Percentiles rank a stretch among this genome's conserved stretches.
phyloP scores from a whole-genome alignment of 2,888 invertebrate genomes.

The Drosophila anomelani region DNA sequence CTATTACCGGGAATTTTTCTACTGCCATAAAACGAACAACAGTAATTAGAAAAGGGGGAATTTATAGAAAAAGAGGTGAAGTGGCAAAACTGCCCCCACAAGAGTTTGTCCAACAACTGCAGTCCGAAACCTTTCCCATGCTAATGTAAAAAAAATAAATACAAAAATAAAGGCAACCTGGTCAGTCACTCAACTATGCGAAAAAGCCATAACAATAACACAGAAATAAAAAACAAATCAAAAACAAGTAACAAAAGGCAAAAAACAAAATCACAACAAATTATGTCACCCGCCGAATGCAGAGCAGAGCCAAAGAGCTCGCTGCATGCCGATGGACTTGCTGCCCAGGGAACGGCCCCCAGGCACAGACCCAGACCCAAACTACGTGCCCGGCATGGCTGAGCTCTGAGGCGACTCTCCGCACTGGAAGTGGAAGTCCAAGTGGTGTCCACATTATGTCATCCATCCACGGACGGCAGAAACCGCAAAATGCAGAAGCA shows the following conservation, averaged over 20 bases:
- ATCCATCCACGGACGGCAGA: slow-evolving; percentile 12
- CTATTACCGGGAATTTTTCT: background rate
- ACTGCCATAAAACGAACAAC: background rate
- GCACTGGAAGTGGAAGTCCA: slow-evolving; percentile 14
- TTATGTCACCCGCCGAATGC: slow-evolving; percentile 35
- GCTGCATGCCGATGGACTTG: slow-evolving; percentile 49
- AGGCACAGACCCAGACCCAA: slow-evolving; percentile 58
- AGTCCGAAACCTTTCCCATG: slow-evolving; percentile 14
- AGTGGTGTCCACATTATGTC: slow-evolving; percentile 38
- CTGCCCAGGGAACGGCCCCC: slow-evolving; percentile 16
- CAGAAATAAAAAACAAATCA: slow-evolving; percentile 4
- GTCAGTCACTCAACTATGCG: slow-evolving; percentile 24
- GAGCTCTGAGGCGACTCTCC: slow-evolving; percentile 1
- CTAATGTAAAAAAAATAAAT: background rate
- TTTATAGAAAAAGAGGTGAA: background rate
- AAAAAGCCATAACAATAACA: slow-evolving; percentile 20
- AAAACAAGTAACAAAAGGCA: slow-evolving; percentile 10
- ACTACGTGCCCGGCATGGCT: slow-evolving; percentile 59
- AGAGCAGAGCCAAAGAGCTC: slow-evolving; percentile 1
- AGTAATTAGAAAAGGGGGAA: background rate
- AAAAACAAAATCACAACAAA: slow-evolving; percentile 20
- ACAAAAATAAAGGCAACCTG: slow-evolving; percentile 7
- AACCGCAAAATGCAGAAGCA: slow-evolving; percentile 2
- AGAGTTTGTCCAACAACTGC: slow-evolving; percentile 13
- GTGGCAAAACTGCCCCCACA: background rate